Percentiles rank a stretch among this genome's conserved stretches.
Conservation (phyloP, 2,113 vertebrate species). For the Hypomesus transpacificus region DNA sequence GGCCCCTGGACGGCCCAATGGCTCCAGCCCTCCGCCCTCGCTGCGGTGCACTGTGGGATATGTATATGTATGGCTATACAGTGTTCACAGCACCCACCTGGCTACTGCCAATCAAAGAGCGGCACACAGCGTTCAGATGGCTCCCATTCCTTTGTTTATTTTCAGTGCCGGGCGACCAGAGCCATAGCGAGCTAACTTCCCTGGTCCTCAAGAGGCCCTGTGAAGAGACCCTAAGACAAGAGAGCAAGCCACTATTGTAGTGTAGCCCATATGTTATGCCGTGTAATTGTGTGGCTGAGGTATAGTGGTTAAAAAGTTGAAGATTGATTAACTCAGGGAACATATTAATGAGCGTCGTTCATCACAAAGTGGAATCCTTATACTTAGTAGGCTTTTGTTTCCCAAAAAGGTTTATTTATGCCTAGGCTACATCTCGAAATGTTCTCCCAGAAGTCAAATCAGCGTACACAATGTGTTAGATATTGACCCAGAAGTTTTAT, state of each 20-base stretch:
- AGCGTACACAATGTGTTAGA: not conserved
- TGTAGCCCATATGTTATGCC: too few species aligned
- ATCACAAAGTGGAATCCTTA: too few species aligned
- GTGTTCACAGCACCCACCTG: conserved; percentile 45
- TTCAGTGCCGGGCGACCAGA: conserved; percentile 41
- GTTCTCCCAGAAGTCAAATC: too few species aligned
- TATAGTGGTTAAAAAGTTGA: too few species aligned
- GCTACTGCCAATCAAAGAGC: conserved; percentile 54
- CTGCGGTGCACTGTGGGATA: conserved; percentile 20
- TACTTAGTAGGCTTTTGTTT: too few species aligned
- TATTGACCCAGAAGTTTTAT: not conserved
- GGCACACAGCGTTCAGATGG: conserved; percentile 48
- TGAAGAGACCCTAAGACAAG: not conserved
- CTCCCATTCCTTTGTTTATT: conserved; percentile 61
- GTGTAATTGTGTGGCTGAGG: too few species aligned
- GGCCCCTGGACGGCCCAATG: too few species aligned
- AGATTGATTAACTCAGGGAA: too few species aligned
- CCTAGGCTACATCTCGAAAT: too few species aligned
- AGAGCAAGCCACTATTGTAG: too few species aligned
- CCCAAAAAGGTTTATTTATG: too few species aligned
- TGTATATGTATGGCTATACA: conserved; percentile 7
- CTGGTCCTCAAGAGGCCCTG: not conserved
- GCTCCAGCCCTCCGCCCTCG: not conserved
- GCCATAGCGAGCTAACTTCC: conserved; percentile 18
- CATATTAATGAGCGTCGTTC: too few species aligned